A percentile compares a stretch with the other conserved stretches of the same genome.
Evolutionary conservation across 2,797 vertebrate genomes (phyloP).

Genomic region (Notoglanidium macrostoma): DNA sequence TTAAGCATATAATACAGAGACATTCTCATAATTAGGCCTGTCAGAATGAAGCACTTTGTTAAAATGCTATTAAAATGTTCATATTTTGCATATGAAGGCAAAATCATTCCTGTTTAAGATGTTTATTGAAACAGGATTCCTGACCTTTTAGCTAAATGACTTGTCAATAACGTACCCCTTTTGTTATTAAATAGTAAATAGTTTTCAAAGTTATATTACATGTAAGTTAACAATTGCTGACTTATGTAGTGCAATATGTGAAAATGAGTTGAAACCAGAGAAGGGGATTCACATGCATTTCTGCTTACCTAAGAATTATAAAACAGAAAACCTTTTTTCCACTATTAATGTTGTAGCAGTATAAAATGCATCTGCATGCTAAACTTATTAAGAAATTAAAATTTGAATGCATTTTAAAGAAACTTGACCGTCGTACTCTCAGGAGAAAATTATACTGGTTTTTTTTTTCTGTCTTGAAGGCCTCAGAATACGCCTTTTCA

Average conservation of each 20-base stretch:
- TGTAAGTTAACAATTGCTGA: background rate
- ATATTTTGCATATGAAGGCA: background rate
- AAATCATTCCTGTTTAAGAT: background rate
- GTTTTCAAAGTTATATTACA: background rate
- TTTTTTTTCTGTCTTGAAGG: constrained; percentile 65
- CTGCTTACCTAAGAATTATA: background rate
- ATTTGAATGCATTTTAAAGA: background rate
- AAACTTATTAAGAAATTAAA: background rate
- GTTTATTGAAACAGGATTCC: background rate
- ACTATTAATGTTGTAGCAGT: background rate
- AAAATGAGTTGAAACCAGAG: background rate
- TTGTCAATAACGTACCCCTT: background rate
- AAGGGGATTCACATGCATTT: background rate
- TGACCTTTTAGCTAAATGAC: background rate
- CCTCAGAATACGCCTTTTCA: constrained; percentile 83
- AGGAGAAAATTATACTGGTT: background rate
- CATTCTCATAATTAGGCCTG: background rate
- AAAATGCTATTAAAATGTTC: background rate
- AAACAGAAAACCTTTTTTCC: background rate
- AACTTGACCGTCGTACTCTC: background rate
- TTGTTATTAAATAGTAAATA: background rate
- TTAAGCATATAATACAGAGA: background rate
- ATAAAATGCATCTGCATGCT: background rate
- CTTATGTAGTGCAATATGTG: background rate
- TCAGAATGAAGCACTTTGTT: background rate